Evolutionary conservation across 2,797 vertebrate species (phyloP).

Genomic region (Lacerta bilineata): DNA sequence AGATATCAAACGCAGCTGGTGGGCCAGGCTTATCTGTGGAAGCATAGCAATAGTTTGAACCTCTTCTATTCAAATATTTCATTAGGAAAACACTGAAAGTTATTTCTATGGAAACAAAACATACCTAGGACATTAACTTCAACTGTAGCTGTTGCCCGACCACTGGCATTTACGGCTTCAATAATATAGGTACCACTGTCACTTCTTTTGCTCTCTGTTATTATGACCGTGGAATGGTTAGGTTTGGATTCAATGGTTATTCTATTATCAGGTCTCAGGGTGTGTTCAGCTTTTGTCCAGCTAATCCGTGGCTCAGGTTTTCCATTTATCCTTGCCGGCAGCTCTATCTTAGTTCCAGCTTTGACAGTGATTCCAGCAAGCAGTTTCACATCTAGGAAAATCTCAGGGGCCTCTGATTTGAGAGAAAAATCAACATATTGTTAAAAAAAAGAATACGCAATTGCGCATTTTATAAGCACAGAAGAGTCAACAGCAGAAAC

Average conservation of each 20-base stretch:
- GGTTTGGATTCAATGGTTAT: conserved; percentile 90
- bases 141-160: conserved; percentile 94
- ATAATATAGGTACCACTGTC: conserved; percentile 97
- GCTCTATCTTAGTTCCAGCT: conserved; percentile 95
- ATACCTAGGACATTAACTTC: conserved; percentile 98
- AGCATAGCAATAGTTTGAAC: conserved; percentile 50
- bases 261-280: conserved; percentile 90
- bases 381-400: conserved; percentile 94
- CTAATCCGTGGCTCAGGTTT: conserved; percentile 93
- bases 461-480: not conserved
- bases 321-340: conserved; percentile 92
- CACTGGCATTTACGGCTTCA: conserved; percentile 94
- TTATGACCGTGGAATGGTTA: conserved; percentile 88
- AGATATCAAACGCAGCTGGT: conserved; percentile 96
- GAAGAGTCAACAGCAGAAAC: not conserved
- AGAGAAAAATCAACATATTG: conserved; percentile 60
- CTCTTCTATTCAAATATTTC: not conserved
- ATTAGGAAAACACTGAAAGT: not conserved
- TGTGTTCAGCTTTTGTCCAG: conserved; percentile 94
- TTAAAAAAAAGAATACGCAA: conserved; percentile 26
- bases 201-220: conserved; percentile 90
- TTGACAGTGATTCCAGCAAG: conserved; percentile 96
- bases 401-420: conserved; percentile 91
- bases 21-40: conserved; percentile 94
- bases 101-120: conserved; percentile 36